Conservation (phyloP, 1,140 invertebrate genomes). For the Tribolium castaneum region DNA sequence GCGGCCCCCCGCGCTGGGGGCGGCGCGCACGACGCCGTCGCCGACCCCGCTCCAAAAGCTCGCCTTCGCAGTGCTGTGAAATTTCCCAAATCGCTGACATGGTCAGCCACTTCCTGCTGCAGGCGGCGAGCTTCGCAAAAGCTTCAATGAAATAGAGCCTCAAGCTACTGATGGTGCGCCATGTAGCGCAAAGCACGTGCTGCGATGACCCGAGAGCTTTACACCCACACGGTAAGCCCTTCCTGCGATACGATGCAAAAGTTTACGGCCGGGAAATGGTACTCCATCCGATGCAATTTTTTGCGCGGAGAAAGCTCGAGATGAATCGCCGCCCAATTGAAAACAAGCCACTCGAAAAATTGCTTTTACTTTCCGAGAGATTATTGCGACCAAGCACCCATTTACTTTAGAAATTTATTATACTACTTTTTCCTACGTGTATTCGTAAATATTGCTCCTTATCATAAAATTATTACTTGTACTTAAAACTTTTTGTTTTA, state of each 20-base stretch:
- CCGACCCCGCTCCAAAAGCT: constrained; percentile 46
- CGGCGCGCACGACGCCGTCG: constrained; percentile 40
- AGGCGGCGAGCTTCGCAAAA: constrained; percentile 5
- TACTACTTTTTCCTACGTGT: too few relatives aligned
- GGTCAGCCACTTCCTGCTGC: not conserved
- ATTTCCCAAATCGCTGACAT: constrained; percentile 37
- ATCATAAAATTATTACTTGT: too few relatives aligned
- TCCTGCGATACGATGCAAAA: constrained; percentile 12
- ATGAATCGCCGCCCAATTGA: not conserved
- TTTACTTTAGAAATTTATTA: not conserved
- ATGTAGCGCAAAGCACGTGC: constrained; percentile 45
- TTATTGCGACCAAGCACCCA: not conserved
- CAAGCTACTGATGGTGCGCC: constrained; percentile 24
- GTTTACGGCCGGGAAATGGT: constrained; percentile 13
- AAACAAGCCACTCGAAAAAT: not conserved
- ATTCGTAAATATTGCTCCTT: too few relatives aligned
- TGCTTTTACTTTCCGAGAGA: not conserved
- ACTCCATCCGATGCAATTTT: not conserved
- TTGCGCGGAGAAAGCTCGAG: not conserved
- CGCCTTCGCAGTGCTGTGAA: constrained; percentile 47
- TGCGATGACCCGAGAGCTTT: constrained; percentile 57
- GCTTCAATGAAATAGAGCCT: constrained; percentile 17
- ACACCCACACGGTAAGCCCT: constrained; percentile 57
- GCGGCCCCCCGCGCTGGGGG: constrained; percentile 54
- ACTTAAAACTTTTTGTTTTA: too few relatives aligned